These are phyloP conservation scores for Entelurus aequoreus DNA, from an alignment of 2,113 vertebrate species.

Conservation along the genomic window DNA sequence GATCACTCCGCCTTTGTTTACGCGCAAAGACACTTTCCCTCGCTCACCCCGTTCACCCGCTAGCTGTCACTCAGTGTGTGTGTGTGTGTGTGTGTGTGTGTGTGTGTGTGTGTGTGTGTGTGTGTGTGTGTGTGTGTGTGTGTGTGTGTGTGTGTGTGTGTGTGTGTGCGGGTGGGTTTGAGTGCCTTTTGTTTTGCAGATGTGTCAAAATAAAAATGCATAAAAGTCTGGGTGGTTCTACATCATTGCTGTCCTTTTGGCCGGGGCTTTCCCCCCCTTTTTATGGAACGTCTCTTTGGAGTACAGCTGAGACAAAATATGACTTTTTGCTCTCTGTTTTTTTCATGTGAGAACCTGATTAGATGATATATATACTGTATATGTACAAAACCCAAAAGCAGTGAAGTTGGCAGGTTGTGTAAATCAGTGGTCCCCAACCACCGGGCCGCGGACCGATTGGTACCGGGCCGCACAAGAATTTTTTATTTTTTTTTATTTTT, in stretches of 20 bases:
- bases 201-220: slow-evolving; percentile 33
- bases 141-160: slow-evolving; percentile 16
- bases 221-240: slow-evolving; percentile 25
- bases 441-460: no score
- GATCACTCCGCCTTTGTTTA: slow-evolving; percentile 65
- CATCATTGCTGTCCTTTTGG: slow-evolving; percentile 10
- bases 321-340: slow-evolving; percentile 9
- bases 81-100: slow-evolving; percentile 17
- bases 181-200: slow-evolving; percentile 48
- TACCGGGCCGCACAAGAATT: no score
- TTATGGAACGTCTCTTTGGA: slow-evolving; percentile 5
- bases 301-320: slow-evolving; percentile 34
- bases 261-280: slow-evolving; percentile 6
- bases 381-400: no score
- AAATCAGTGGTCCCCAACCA: no score
- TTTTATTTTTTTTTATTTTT: no score
- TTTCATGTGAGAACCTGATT: slow-evolving; percentile 34
- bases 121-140: slow-evolving; percentile 14
- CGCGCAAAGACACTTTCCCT: slow-evolving; percentile 67
- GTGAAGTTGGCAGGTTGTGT: no score
- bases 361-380: slow-evolving; percentile 12
- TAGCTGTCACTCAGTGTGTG: slow-evolving; percentile 38
- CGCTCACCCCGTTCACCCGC: slow-evolving; percentile 45
- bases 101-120: slow-evolving; percentile 17
- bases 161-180: slow-evolving; percentile 28